Conservation (phyloP, 2,113 vertebrate genomes). For the Phalacrocorax brasilianus region DNA sequence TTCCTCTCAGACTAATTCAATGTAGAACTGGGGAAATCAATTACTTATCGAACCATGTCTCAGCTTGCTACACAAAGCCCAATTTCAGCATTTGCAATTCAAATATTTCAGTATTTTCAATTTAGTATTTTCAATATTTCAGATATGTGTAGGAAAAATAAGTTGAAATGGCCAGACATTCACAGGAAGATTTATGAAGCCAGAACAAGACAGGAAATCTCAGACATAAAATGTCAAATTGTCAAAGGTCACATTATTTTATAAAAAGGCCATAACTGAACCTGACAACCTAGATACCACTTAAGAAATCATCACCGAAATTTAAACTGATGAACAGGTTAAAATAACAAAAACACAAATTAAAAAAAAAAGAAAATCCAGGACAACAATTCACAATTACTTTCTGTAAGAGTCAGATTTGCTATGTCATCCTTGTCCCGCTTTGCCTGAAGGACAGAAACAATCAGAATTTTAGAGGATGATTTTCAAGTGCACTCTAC, state of each 20-base stretch:
- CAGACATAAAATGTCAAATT: neutral
- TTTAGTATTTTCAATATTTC: neutral
- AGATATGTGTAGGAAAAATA: neutral
- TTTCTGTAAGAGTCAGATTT: neutral
- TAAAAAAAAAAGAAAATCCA: neutral
- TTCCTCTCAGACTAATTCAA: neutral
- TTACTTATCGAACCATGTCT: neutral
- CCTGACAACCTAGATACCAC: neutral
- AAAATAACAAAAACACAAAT: neutral
- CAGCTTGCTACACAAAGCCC: neutral
- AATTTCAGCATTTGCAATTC: neutral
- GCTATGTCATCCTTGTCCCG: neutral
- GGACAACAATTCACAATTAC: neutral
- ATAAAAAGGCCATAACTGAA: neutral
- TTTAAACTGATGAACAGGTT: neutral
- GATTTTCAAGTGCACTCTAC: neutral
- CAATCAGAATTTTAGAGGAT: neutral
- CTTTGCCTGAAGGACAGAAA: neutral
- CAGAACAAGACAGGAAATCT: neutral
- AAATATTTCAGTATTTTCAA: neutral
- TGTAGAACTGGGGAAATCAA: neutral
- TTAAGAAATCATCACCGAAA: neutral
- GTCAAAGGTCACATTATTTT: neutral
- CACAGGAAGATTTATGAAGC: neutral
- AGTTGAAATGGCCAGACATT: neutral